Evolutionary conservation across 2,797 vertebrate species (phyloP).

Genomic region (Scolopax rusticola): DNA sequence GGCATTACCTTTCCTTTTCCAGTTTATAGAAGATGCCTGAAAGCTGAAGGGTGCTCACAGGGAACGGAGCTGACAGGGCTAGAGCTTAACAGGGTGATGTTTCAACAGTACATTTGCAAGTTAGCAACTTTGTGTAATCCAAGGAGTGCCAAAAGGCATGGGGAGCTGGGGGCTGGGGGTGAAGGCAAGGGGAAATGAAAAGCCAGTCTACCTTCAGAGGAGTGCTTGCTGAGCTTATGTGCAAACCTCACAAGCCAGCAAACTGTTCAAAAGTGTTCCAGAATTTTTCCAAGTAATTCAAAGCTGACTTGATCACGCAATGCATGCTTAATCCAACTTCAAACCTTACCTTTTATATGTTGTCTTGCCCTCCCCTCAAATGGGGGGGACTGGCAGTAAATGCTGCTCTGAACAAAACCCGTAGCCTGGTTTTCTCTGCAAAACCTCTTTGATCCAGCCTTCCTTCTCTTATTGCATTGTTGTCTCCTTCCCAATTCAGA

Average conservation of each 20-base stretch:
- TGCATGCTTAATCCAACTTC: neutral
- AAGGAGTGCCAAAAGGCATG: neutral
- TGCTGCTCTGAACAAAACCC: conserved; percentile 12
- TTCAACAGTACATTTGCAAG: conserved; percentile 54
- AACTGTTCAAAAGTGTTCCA: neutral
- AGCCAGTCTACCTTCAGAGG: neutral
- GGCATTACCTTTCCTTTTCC: neutral
- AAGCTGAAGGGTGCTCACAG: neutral
- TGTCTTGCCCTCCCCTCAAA: neutral
- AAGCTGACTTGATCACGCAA: neutral
- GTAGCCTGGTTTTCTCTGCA: neutral
- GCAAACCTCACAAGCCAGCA: neutral
- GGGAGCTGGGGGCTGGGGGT: neutral
- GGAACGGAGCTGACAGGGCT: neutral
- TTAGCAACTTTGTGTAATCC: neutral
- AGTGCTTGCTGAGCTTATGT: neutral
- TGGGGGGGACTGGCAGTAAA: neutral
- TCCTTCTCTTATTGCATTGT: neutral
- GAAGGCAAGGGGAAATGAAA: conserved; percentile 39
- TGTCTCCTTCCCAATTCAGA: conserved; percentile 14
- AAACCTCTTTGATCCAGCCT: conserved; percentile 39
- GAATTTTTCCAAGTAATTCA: neutral
- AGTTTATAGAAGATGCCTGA: neutral
- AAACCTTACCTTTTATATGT: neutral
- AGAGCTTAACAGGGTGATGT: conserved; percentile 9